Evolutionary conservation across 1,140 invertebrate species (phyloP).

Genomic region (Ctenoplectra terminalis): DNA sequence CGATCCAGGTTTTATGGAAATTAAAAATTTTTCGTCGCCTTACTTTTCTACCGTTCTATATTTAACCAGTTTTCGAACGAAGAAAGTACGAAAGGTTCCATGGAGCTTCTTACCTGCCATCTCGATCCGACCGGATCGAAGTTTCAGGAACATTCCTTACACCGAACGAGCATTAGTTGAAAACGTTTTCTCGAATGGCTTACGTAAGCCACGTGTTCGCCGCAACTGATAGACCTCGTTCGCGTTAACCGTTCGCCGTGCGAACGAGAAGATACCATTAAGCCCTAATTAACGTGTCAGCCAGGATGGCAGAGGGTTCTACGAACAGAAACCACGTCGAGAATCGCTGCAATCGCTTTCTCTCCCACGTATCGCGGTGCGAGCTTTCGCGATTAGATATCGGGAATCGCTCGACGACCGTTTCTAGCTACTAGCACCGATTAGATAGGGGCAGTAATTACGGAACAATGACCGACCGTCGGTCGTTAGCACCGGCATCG

Average conservation of each 20-base stretch:
- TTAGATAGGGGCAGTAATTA: slow-evolving; percentile 73
- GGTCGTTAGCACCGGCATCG: slow-evolving; percentile 62
- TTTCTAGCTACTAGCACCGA: slow-evolving; percentile 59
- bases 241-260: not conserved
- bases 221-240: not conserved
- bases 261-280: slow-evolving; percentile 21
- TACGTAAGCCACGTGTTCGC: slow-evolving; percentile 8
- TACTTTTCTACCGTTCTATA: too few relatives aligned
- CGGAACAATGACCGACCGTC: slow-evolving; percentile 69
- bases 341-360: slow-evolving; percentile 59
- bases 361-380: slow-evolving; percentile 43
- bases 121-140: not conserved
- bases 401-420: slow-evolving; percentile 56
- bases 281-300: slow-evolving; percentile 25
- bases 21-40: too few relatives aligned
- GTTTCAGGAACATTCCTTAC: not conserved
- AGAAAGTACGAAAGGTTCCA: not conserved
- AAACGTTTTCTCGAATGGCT: slow-evolving; percentile 1
- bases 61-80: too few relatives aligned
- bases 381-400: slow-evolving; percentile 65
- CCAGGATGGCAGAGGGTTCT: not conserved
- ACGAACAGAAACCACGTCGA: slow-evolving; percentile 7
- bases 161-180: not conserved
- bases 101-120: not conserved
- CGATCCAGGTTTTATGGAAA: too few relatives aligned